phyloP scores from a whole-genome alignment of 92 coral and sea anemone genomes.

The Phenganax stokvisi region DNA sequence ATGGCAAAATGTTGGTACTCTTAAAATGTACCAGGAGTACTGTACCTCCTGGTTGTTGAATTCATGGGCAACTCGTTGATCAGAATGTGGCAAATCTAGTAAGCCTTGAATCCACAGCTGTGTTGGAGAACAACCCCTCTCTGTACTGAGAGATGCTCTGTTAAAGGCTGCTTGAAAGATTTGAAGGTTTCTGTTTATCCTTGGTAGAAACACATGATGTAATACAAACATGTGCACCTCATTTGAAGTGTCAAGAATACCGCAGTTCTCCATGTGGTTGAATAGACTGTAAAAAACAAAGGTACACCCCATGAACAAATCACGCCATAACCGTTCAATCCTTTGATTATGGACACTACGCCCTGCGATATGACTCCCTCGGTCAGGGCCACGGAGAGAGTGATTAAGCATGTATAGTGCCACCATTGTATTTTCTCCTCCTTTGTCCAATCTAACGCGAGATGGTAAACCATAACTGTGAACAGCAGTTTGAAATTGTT shows the following conservation, averaged over 20 bases:
- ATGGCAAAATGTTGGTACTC: too few relatives aligned
- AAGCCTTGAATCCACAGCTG: slow-evolving; percentile 60
- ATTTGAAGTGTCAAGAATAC: slow-evolving; percentile 46
- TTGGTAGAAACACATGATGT: slow-evolving; percentile 53
- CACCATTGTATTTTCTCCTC: slow-evolving; percentile 49
- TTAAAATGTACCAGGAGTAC: neutral
- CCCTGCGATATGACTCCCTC: slow-evolving; percentile 46
- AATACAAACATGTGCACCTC: slow-evolving; percentile 49
- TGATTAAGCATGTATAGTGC: slow-evolving; percentile 52
- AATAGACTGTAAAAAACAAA: slow-evolving; percentile 44
- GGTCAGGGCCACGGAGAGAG: slow-evolving; percentile 44
- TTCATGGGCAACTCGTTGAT: slow-evolving; percentile 30
- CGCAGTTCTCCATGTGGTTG: slow-evolving; percentile 41
- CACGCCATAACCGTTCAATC: slow-evolving; percentile 53
- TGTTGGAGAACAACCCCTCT: slow-evolving; percentile 47
- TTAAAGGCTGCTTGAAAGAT: slow-evolving; percentile 45
- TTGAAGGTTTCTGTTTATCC: slow-evolving; percentile 53
- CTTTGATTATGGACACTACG: slow-evolving; percentile 51
- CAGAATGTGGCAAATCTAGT: slow-evolving; percentile 34
- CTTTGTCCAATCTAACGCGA: slow-evolving; percentile 52
- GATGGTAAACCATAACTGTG: slow-evolving; percentile 48
- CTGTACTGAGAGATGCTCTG: slow-evolving; percentile 53
- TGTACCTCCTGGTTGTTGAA: slow-evolving; percentile 32
- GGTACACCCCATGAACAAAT: slow-evolving; percentile 49
- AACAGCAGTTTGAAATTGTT: slow-evolving; percentile 45